A percentile compares a stretch with the other conserved stretches of the same genome.
Evolutionary conservation across 2,797 vertebrate species (phyloP).

Genomic region (Neopelma chrysocephalum): DNA sequence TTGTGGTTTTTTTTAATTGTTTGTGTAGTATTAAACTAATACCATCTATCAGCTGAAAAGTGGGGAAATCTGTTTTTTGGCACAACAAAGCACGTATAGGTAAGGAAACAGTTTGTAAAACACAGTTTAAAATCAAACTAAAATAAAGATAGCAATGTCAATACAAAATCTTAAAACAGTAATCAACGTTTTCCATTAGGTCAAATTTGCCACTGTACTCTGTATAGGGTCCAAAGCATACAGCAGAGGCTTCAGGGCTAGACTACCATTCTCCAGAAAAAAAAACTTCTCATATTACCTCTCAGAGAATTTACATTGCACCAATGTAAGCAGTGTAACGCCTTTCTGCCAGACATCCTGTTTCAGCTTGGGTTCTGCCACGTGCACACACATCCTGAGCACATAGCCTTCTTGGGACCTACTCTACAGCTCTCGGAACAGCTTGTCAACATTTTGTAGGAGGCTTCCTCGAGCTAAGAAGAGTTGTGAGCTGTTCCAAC

Average conservation of each 20-base stretch:
- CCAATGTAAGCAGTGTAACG: background rate
- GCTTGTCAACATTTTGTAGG: background rate
- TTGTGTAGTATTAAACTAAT: background rate
- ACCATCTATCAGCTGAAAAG: background rate
- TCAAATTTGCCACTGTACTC: background rate
- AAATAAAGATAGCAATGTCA: background rate
- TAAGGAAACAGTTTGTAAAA: background rate
- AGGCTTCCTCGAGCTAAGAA: background rate
- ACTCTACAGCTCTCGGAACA: background rate
- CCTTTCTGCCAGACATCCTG: background rate
- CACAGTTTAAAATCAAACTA: background rate
- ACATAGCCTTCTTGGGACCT: background rate
- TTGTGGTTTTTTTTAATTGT: background rate
- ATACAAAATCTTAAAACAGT: background rate
- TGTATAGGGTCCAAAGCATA: background rate
- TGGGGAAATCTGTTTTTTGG: background rate
- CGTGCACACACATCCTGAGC: background rate
- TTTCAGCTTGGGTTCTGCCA: background rate
- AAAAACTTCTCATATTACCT: background rate
- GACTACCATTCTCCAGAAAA: background rate
- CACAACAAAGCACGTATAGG: constrained; percentile 14
- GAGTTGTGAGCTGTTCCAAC: background rate
- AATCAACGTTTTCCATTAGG: background rate
- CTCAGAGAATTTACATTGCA: background rate
- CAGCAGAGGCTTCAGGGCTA: background rate